phyloP scores from a whole-genome alignment of 2,113 vertebrate species.

The Rhinogobius similis region DNA sequence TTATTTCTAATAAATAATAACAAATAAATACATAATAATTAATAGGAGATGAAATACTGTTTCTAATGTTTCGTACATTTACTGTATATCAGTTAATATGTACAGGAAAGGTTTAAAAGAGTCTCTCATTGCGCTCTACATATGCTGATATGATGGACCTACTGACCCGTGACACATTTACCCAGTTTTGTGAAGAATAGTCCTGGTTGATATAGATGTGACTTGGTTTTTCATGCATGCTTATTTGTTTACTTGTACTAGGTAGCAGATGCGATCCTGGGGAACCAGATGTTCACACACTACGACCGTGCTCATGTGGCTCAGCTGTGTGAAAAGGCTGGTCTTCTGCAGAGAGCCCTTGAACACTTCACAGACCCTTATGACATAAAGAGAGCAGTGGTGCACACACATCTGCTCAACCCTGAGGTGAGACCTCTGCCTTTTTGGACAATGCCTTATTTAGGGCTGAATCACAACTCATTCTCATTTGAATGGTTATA shows the following conservation, averaged over 20 bases:
- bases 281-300: constrained; percentile 95
- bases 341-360: constrained; percentile 87
- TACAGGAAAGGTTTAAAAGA: background rate
- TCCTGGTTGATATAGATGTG: background rate
- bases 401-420: constrained; percentile 91
- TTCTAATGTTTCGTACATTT: background rate
- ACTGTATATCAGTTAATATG: background rate
- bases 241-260: constrained; percentile 49
- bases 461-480: background rate
- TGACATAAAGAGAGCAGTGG: constrained; percentile 89
- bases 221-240: constrained; percentile 21
- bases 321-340: constrained; percentile 93
- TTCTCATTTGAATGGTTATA: too few relatives aligned
- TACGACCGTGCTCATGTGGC: constrained; percentile 89
- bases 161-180: background rate
- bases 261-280: constrained; percentile 93
- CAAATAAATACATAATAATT: too few relatives aligned
- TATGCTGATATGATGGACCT: background rate
- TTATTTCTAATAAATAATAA: too few relatives aligned
- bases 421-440: constrained; percentile 65
- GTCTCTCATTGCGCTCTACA: background rate
- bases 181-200: background rate
- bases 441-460: background rate
- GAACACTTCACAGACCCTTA: constrained; percentile 91
- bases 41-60: too few relatives aligned